Evolutionary conservation across 2,888 invertebrate species (phyloP), one percentile per base, ranked within the genome.

Genomic region (Parnassius smintheus): DNA sequence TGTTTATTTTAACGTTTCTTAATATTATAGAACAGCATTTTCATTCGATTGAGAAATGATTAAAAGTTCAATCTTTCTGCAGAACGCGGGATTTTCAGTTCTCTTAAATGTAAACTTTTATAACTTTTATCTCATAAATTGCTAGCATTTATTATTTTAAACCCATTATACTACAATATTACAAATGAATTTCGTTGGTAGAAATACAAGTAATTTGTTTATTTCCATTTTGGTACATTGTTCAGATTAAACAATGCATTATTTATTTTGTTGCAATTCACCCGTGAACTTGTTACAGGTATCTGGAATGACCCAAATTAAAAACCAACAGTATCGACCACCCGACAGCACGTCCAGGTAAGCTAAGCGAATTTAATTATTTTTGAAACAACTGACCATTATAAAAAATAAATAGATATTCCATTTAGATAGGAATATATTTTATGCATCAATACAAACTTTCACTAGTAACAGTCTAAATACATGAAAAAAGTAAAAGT

Each of bases 291-390:
- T 82, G 77, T 90, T 87, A 59, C 89, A 91, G 91, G 76, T 83
- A 80, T 83, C 76, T 86, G 91, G 85, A 87, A 91, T 91, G 90
- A 83, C 75, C 82, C 79, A 85, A 77, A 74, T 72, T 75, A 81
- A 72, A 71, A 81, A 76, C 69, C 82, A 78, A 69, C 80, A 78
- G 68, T 80, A 82, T 76, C 82, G 78, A 77, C 85, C 86, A 72
- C 86, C 89, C 65, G 85, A 88, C 81, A 87, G 82, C 75, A 85
- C 87, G 89, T 81, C 82, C 78, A 85, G 87, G 91, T 90, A 75
- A 77, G 70, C 53, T 13, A 11, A 56, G 51, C 9, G 58, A 46
- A 56, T 59, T 50, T 25, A 64, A 49, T 42, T 42, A 50, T 49
- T 49, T 49, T 12, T 35, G 35, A 35, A 35, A 35, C 7, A 7